Conservation (phyloP, 2,888 invertebrate genomes). For the Azorinus chamasolen region DNA sequence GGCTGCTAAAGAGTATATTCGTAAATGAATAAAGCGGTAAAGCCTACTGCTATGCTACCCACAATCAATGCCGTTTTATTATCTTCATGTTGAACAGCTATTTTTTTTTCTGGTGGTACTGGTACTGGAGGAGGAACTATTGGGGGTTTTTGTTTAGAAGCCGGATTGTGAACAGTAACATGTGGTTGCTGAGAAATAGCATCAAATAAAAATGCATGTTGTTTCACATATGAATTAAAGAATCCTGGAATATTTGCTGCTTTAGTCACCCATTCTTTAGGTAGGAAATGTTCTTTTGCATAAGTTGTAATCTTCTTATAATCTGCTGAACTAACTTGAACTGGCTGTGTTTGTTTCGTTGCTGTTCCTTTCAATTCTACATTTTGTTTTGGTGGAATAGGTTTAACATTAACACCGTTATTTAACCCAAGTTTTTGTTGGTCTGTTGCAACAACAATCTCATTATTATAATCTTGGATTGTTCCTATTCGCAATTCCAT, state of each 20-base stretch:
- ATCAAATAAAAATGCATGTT: slow-evolving; percentile 13
- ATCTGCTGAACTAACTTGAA: slow-evolving; percentile 6
- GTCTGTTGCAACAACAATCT: slow-evolving; percentile 31
- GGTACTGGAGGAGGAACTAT: no score
- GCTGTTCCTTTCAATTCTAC: slow-evolving; percentile 24
- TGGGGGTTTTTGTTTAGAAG: no score
- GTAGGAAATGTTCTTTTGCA: slow-evolving; percentile 21
- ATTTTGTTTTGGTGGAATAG: slow-evolving; percentile 26
- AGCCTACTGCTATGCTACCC: slow-evolving; percentile 20
- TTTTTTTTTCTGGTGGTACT: slow-evolving; percentile 17
- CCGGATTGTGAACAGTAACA: slow-evolving; percentile 9
- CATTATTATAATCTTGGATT: slow-evolving; percentile 38
- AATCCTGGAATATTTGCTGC: slow-evolving; percentile 10
- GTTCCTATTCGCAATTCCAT: slow-evolving; percentile 32
- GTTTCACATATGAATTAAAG: slow-evolving; percentile 14
- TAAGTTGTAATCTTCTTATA: slow-evolving; percentile 14
- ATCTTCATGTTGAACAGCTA: slow-evolving; percentile 13
- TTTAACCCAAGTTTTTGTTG: slow-evolving; percentile 30
- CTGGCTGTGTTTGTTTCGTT: slow-evolving; percentile 24
- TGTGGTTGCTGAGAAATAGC: slow-evolving; percentile 14
- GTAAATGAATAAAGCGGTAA: slow-evolving; percentile 16
- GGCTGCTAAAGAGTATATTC: slow-evolving; percentile 24
- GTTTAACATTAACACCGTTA: slow-evolving; percentile 23
- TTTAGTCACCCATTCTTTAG: neutral
- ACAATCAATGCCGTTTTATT: slow-evolving; percentile 10